Evolutionary conservation across 2,113 vertebrate species (phyloP).

Genomic region (Benthochromis sp.): DNA sequence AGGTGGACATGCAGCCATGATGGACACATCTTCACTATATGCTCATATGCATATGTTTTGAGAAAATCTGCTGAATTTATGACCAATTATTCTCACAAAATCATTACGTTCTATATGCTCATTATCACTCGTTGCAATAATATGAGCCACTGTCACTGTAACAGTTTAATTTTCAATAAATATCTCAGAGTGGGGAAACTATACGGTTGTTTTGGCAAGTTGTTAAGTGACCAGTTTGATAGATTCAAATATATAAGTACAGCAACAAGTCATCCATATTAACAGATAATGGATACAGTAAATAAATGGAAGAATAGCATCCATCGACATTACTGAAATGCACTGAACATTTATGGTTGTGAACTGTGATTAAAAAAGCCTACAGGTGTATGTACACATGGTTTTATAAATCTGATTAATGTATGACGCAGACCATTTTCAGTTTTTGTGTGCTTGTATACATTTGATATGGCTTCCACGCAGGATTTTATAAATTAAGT

Average conservation of each 20-base stretch:
- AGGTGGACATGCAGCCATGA: not conserved
- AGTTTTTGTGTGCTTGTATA: not conserved
- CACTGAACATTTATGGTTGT: not conserved
- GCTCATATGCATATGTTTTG: not conserved
- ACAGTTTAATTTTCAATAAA: not conserved
- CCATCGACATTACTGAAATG: not conserved
- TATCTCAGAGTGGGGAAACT: not conserved
- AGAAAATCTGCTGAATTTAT: not conserved
- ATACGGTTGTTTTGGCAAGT: not conserved
- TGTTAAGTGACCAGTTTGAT: not conserved
- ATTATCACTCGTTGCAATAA: not conserved
- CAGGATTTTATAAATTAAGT: not conserved
- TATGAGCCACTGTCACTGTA: not conserved
- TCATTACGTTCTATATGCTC: not conserved
- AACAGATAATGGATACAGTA: not conserved
- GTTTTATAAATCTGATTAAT: not conserved
- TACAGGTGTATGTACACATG: not conserved
- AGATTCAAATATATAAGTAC: not conserved
- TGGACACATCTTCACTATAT: not conserved
- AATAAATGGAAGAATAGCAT: not conserved
- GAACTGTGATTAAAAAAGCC: not conserved
- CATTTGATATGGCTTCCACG: not conserved
- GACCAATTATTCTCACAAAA: not conserved
- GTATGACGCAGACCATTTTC: not conserved
- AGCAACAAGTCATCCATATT: not conserved